Conservation (phyloP, 2,797 vertebrate species). For the Chelonia mydas region DNA sequence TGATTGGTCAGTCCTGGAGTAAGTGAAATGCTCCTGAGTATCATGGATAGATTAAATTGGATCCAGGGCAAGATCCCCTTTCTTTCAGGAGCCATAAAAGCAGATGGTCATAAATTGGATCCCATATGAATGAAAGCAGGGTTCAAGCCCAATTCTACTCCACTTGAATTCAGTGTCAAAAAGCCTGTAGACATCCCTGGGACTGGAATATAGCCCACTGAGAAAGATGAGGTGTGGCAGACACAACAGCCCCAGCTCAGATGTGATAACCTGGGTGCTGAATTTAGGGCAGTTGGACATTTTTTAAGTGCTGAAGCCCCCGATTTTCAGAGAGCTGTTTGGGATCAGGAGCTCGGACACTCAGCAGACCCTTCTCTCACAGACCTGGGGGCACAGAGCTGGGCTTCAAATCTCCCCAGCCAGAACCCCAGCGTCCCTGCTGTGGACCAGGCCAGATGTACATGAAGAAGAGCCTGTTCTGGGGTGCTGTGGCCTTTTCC, state of each 20-base stretch:
- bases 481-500: not conserved
- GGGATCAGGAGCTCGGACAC: not conserved
- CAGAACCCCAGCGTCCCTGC: not conserved
- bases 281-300: not conserved
- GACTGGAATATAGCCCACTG: not conserved
- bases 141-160: not conserved
- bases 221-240: not conserved
- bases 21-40: fast-evolving
- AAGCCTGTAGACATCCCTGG: not conserved
- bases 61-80: too few relatives aligned
- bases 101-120: not conserved
- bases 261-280: too few relatives aligned
- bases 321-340: not conserved
- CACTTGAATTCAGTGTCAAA: not conserved
- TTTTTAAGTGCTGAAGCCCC: not conserved
- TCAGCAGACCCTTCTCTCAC: not conserved
- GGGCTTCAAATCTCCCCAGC: not conserved
- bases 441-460: not conserved
- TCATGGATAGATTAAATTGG: not conserved
- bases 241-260: not conserved
- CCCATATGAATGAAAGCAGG: not conserved
- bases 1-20: fast-evolving
- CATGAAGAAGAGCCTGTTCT: not conserved
- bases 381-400: not conserved
- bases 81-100: too few relatives aligned